phyloP scores from a whole-genome alignment of 2,888 invertebrate species.

The Kryphioiulus occultus region DNA sequence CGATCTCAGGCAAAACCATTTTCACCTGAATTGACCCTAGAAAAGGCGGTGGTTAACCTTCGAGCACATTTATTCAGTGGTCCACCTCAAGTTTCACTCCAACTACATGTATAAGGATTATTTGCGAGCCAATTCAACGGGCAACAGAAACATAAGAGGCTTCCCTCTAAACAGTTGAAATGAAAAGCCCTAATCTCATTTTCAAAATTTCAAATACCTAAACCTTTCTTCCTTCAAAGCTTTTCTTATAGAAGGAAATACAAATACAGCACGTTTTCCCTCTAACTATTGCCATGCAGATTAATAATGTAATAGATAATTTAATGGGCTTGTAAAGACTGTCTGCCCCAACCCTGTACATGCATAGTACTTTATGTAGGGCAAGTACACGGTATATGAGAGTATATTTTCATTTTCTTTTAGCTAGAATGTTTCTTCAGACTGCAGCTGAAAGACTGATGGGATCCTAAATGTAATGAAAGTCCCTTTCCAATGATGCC shows the following conservation, averaged over 20 bases:
- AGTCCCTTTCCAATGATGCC: no score
- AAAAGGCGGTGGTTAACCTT: slow-evolving; percentile 45
- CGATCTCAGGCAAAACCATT: slow-evolving; percentile 19
- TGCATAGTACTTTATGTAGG: no score
- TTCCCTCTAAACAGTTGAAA: background rate
- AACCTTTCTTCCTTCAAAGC: background rate
- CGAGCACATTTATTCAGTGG: background rate
- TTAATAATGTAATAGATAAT: no score
- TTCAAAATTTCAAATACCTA: background rate
- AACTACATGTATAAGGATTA: slow-evolving; percentile 3
- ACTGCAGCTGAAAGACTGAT: no score
- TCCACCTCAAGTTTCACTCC: background rate
- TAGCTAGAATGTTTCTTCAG: no score
- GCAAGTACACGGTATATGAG: no score
- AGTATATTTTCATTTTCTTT: no score
- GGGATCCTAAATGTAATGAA: no score
- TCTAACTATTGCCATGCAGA: background rate
- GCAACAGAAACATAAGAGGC: background rate
- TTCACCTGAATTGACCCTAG: slow-evolving; percentile 24
- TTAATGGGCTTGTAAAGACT: no score
- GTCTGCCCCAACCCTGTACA: no score
- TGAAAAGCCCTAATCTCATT: slow-evolving; percentile 4
- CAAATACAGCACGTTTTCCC: background rate
- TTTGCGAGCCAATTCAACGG: background rate
- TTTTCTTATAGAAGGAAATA: background rate